Evolutionary conservation across 2,797 vertebrate species (phyloP), one percentile per base, ranked within the genome.

Genomic region (Holocentrus rufus): DNA sequence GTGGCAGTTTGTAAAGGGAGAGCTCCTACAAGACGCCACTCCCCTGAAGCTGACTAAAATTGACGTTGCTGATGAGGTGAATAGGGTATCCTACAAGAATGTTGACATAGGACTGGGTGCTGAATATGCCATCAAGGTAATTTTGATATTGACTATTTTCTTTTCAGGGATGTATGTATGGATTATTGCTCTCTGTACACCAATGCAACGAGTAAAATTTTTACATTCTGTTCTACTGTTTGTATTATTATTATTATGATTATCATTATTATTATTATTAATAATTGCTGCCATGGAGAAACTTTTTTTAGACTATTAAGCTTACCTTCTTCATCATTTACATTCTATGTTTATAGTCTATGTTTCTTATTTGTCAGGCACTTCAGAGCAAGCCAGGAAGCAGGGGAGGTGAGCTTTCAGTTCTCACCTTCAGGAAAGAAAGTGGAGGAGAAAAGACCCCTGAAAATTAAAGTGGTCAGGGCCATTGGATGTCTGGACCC

Each of bases 401-500:
- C 42, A 56, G 54, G 36, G 20, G 46, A 23, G 58, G 68, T 53
- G 68, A 72, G 14, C 62, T 77, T 13, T 60, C 68, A 54, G 68
- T 53, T 3, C 61, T 65, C 31, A 13, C 9, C 18, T 65, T 70
- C 31, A 77, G 47, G 13, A 46, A 13, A 46, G 61, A 76, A 71
- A 47, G 3, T 76, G 5, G 65, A 76, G 30, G 59, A 69, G 22
- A 76, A 64, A 27, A 47, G 55, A 49, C 53, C 60, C 30, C 27
- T 70, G 44, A 70, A 76, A 59, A 64, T 30, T 42, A 52, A 44
- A 13, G 20, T 42, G 5, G 42, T 73, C 62, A 73, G 74, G 74
- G 31, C 62, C 25, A 61, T 72, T 25, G 56, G 44, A 56, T 79
- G 70, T 34, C 27, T 73, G 30, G 65, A 79, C 25, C 76, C 65